A percentile compares a stretch with the other conserved stretches of the same genome.
Evolutionary conservation across 2,797 vertebrate genomes (phyloP).

Genomic region (Poecile montanus): DNA sequence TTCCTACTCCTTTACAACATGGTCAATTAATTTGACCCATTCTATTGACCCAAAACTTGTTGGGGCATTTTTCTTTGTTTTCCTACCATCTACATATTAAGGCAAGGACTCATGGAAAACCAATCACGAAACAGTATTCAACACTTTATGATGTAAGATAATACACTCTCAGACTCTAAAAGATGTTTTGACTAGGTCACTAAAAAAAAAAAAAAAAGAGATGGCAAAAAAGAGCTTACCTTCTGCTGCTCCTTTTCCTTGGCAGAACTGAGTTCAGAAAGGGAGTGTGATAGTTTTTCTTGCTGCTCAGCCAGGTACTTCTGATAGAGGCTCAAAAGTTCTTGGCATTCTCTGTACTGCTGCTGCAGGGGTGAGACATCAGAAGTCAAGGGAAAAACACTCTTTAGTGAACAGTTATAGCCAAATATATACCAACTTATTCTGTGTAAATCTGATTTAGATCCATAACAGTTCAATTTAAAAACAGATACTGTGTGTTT

Average conservation of each 20-base stretch:
- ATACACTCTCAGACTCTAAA: background rate
- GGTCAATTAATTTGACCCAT: background rate
- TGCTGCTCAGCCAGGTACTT: constrained; percentile 95
- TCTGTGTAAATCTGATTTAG: constrained; percentile 24
- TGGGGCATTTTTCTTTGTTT: background rate
- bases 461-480: constrained; percentile 11
- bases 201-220: background rate
- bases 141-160: background rate
- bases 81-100: background rate
- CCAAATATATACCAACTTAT: background rate
- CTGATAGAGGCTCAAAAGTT: constrained; percentile 93
- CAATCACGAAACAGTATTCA: background rate
- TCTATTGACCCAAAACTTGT: background rate
- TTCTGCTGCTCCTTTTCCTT: constrained; percentile 75
- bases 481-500: background rate
- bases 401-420: background rate
- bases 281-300: constrained; percentile 87
- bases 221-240: constrained; percentile 66
- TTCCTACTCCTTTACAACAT: background rate
- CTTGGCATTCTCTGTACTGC: constrained; percentile 96
- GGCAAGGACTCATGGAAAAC: background rate
- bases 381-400: constrained; percentile 77
- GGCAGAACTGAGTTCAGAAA: constrained; percentile 80
- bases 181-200: background rate
- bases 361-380: constrained; percentile 86